These are phyloP conservation scores for Diploscapter pachys DNA, from an alignment of 1,140 invertebrate species.

Conservation along the genomic window DNA sequence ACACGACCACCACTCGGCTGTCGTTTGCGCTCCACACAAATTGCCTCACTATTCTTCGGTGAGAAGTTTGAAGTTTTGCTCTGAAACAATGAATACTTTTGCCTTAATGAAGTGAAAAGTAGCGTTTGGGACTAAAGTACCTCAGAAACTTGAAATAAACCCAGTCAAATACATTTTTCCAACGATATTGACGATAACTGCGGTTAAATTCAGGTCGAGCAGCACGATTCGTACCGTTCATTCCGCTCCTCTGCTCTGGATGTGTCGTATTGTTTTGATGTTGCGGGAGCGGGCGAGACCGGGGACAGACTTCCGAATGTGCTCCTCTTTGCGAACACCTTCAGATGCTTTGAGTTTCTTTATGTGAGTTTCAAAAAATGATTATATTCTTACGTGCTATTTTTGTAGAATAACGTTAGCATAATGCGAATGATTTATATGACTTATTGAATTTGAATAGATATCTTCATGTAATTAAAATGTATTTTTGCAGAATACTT, in stretches of 20 bases:
- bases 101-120: background rate
- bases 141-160: background rate
- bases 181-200: background rate
- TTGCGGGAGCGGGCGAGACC: conserved; percentile 65
- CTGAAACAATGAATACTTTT: background rate
- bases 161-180: background rate
- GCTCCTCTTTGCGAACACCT: conserved; percentile 55
- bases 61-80: background rate
- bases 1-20: conserved; percentile 90
- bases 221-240: conserved; percentile 72
- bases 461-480: conserved; percentile 15
- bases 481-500: background rate
- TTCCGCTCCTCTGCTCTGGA: conserved; percentile 91
- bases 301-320: conserved; percentile 45
- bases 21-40: conserved; percentile 91
- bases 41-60: conserved; percentile 87
- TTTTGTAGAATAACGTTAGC: no score
- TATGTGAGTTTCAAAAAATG: no score
- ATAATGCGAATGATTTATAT: no score
- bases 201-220: conserved; percentile 61
- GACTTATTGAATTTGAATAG: background rate
- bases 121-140: background rate
- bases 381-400: no score
- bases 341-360: conserved; percentile 55
- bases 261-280: conserved; percentile 81